Conservation (phyloP, 2,888 invertebrate species). For the Caenorhabditis macrosperma region DNA sequence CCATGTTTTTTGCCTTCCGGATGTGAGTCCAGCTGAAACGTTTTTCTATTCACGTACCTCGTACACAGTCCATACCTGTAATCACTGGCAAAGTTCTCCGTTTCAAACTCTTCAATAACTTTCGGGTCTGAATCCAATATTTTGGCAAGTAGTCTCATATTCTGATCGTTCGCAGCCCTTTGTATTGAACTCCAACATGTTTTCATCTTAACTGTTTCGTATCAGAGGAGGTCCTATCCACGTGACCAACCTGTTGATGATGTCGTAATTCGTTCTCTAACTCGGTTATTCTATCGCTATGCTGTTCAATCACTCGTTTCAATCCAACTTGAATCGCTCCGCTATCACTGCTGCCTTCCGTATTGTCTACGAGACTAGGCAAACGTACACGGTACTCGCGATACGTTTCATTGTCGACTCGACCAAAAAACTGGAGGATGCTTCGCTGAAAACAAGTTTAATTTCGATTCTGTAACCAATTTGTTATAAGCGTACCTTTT, state of each 20-base stretch:
- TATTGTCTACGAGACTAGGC: not conserved
- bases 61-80: not conserved
- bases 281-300: not conserved
- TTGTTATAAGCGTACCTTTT: not conserved
- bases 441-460: not conserved
- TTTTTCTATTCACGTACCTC: not conserved
- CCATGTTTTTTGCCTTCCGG: not conserved
- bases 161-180: not conserved
- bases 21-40: not conserved
- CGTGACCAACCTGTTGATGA: not conserved
- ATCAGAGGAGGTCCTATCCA: too few species aligned
- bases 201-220: not conserved
- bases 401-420: not conserved
- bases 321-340: not conserved
- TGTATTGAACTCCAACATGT: not conserved
- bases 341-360: not conserved
- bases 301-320: not conserved
- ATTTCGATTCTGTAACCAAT: not conserved
- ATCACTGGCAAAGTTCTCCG: not conserved
- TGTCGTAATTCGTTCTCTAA: not conserved
- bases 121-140: not conserved
- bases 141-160: not conserved
- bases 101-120: not conserved
- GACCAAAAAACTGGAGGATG: not conserved
- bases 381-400: not conserved